A percentile compares a stretch with the other conserved stretches of the same genome.
These are phyloP conservation scores for Leptinotarsa undecemlineata DNA, from an alignment of 1,140 invertebrate genomes.

Conservation along the genomic window DNA sequence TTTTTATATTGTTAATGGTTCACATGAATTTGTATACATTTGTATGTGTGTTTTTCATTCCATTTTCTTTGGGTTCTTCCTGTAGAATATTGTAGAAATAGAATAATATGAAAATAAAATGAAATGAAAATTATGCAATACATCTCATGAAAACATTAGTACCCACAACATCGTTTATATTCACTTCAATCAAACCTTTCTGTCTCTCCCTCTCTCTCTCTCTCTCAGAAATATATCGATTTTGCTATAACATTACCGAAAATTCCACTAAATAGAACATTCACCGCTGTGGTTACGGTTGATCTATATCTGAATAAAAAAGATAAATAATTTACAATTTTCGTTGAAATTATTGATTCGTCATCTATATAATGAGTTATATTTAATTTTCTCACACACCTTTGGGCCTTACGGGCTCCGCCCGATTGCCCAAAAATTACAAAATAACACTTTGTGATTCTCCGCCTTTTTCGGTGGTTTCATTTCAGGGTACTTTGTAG, in stretches of 20 bases:
- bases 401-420: conserved; percentile 6
- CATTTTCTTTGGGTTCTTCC: no score
- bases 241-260: not conserved
- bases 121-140: no score
- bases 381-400: conserved; percentile 6
- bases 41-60: no score
- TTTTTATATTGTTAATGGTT: no score
- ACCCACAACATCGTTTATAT: no score
- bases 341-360: conserved; percentile 3
- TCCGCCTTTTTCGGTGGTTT: conserved; percentile 1
- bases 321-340: conserved; percentile 4
- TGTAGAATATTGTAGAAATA: no score
- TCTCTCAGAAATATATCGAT: not conserved
- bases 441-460: not conserved
- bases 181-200: no score
- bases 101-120: no score
- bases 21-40: no score
- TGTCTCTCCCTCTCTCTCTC: no score
- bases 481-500: not conserved
- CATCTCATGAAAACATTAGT: no score
- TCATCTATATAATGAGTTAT: conserved; percentile 3
- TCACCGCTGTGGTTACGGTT: not conserved
- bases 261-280: not conserved
- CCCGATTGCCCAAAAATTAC: conserved; percentile 7
- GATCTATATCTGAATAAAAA: conserved; percentile 7